Conservation (phyloP, 2,797 vertebrate species). For the Sylvia borin region DNA sequence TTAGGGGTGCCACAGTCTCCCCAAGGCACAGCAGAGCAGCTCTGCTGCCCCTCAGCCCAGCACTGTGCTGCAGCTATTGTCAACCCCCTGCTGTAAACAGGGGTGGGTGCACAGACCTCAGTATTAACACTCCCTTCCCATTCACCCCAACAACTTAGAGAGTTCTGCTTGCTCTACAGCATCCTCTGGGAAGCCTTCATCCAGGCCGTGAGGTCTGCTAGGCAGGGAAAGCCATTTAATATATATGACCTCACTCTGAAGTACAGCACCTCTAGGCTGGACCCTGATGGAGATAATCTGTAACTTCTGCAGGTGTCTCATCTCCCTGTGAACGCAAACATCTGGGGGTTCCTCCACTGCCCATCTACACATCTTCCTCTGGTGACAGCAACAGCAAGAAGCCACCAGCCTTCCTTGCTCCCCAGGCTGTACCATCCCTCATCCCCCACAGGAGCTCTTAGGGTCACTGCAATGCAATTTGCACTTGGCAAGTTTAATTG, state of each 20-base stretch:
- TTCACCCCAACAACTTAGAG: not conserved
- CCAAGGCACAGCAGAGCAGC: not conserved
- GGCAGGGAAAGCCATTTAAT: not conserved
- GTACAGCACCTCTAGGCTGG: not conserved
- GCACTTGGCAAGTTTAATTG: not conserved
- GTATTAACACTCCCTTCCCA: not conserved
- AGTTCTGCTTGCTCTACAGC: not conserved
- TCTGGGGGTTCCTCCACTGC: not conserved
- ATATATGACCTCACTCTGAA: not conserved
- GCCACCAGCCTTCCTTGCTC: not conserved
- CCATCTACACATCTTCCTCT: not conserved
- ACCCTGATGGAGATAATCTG: not conserved
- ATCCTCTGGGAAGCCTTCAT: not conserved
- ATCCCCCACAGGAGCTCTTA: not conserved
- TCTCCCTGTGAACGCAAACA: not conserved
- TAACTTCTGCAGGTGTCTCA: not conserved
- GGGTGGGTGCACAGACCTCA: not conserved
- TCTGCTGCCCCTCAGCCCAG: not conserved
- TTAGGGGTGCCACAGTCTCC: not conserved
- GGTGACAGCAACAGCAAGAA: not conserved
- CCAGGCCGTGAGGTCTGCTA: accelerated
- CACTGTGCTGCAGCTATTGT: not conserved
- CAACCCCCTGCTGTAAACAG: not conserved
- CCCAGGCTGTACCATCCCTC: not conserved
- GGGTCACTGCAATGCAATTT: not conserved